Percentiles rank a stretch among this genome's conserved stretches.
phyloP scores from a whole-genome alignment of 2,888 invertebrate genomes.

The Muschampia plurimacula region DNA sequence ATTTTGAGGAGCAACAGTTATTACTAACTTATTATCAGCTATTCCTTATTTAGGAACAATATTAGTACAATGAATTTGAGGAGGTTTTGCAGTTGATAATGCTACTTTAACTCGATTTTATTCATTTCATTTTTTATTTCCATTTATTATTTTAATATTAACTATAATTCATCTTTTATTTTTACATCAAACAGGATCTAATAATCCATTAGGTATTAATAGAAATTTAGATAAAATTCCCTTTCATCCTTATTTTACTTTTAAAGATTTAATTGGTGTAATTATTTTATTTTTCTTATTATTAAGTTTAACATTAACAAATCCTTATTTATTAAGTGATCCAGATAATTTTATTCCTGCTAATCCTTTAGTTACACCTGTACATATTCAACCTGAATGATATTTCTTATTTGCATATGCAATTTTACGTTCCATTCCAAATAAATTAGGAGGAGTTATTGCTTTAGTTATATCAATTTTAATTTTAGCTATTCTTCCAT shows the following conservation, averaged over 20 bases:
- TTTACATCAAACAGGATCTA: slow-evolving; percentile 89
- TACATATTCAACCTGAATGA: slow-evolving; percentile 94
- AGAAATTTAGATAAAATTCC: slow-evolving; percentile 89
- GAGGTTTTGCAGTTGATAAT: slow-evolving; percentile 90
- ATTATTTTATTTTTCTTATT: slow-evolving; percentile 83
- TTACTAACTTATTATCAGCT: slow-evolving; percentile 90
- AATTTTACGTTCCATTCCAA: slow-evolving; percentile 92
- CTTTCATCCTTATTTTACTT: slow-evolving; percentile 88
- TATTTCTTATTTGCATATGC: slow-evolving; percentile 94
- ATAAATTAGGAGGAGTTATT: slow-evolving; percentile 91
- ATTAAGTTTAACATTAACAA: slow-evolving; percentile 79
- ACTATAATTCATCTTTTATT: slow-evolving; percentile 88
- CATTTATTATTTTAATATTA: slow-evolving; percentile 88
- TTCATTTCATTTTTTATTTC: slow-evolving; percentile 90
- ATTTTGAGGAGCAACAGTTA: slow-evolving; percentile 92
- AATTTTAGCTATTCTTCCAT: slow-evolving; percentile 87
- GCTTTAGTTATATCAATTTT: slow-evolving; percentile 88
- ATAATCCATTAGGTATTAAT: slow-evolving; percentile 86
- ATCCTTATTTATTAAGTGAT: slow-evolving; percentile 87
- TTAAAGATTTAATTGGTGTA: slow-evolving; percentile 88
- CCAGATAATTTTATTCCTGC: slow-evolving; percentile 91
- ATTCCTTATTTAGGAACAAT: slow-evolving; percentile 88
- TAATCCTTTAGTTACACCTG: slow-evolving; percentile 88
- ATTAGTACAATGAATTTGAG: slow-evolving; percentile 90
- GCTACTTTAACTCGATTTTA: slow-evolving; percentile 92